A percentile compares a stretch with the other conserved stretches of the same genome.
These are phyloP conservation scores for Micrastur ruficollis DNA, from an alignment of 2,797 vertebrate genomes.

Conservation along the genomic window DNA sequence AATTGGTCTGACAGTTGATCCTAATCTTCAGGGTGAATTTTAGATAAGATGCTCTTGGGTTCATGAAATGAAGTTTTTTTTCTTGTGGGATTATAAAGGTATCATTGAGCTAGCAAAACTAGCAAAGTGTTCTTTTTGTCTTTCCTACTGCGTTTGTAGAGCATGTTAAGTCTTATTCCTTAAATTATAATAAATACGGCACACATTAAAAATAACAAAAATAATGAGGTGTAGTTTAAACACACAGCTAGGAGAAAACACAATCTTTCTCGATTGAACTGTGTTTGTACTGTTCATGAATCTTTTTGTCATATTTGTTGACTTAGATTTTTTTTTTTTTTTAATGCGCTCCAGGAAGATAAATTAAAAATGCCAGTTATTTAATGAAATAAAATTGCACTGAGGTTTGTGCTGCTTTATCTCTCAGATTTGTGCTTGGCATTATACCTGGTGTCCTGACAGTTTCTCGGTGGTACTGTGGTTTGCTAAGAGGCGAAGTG, in stretches of 20 bases:
- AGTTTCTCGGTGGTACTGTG: not conserved
- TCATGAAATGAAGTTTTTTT: not conserved
- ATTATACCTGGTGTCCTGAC: not conserved
- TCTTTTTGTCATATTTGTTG: not conserved
- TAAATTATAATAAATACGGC: not conserved
- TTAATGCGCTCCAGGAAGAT: not conserved
- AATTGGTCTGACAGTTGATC: slow-evolving; percentile 26
- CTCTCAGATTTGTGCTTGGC: not conserved
- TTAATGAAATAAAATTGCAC: not conserved
- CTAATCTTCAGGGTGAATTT: slow-evolving; percentile 32
- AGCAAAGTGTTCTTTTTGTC: not conserved
- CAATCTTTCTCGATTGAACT: not conserved
- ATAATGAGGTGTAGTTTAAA: not conserved
- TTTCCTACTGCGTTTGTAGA: not conserved
- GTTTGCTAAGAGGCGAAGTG: not conserved
- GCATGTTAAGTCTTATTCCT: not conserved
- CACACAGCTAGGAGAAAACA: not conserved
- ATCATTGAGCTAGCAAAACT: not conserved
- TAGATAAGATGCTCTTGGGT: not conserved
- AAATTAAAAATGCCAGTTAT: not conserved
- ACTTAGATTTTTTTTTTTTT: not conserved
- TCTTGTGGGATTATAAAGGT: not conserved
- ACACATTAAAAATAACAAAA: not conserved
- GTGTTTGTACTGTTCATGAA: not conserved
- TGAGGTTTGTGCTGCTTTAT: not conserved